Percentiles rank a stretch among this genome's conserved stretches.
These are phyloP conservation scores for Mycetomoellerius zeteki DNA, from an alignment of 1,140 invertebrate species.

Conservation along the genomic window DNA sequence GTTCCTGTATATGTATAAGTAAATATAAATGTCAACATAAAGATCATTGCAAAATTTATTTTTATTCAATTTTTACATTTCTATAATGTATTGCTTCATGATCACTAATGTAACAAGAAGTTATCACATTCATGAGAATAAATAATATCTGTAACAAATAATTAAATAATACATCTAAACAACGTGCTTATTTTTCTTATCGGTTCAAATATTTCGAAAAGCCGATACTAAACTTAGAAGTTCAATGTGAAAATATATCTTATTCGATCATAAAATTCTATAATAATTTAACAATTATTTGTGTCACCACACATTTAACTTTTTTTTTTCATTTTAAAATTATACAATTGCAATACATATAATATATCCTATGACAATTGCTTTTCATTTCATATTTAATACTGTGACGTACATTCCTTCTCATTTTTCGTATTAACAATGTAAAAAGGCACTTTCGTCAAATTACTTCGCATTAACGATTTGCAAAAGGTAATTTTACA, in stretches of 20 bases:
- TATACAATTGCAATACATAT: slow-evolving; percentile 17
- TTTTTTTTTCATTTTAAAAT: slow-evolving; percentile 10
- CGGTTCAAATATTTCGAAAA: background rate
- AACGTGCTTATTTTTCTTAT: slow-evolving; percentile 26
- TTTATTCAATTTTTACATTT: slow-evolving; percentile 33
- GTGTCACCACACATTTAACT: background rate
- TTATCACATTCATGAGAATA: slow-evolving; percentile 21
- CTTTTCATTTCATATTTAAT: background rate
- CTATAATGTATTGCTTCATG: background rate
- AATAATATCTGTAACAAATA: slow-evolving; percentile 11
- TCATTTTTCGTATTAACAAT: background rate
- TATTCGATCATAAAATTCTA: background rate
- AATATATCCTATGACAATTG: background rate
- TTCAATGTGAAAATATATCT: slow-evolving; percentile 18
- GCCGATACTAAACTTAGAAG: background rate
- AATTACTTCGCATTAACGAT: slow-evolving; percentile 6
- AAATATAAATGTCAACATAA: background rate
- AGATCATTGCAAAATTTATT: slow-evolving; percentile 25
- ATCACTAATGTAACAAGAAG: slow-evolving; percentile 19
- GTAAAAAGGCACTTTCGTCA: slow-evolving; percentile 51
- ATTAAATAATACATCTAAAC: slow-evolving; percentile 30
- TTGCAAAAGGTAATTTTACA: background rate
- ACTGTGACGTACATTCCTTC: background rate
- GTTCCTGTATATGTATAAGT: background rate
- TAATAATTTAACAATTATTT: slow-evolving; percentile 18